These are phyloP conservation scores for Balaenoptera acutorostrata DNA, from an alignment of 2,113 vertebrate species.

Conservation along the genomic window DNA sequence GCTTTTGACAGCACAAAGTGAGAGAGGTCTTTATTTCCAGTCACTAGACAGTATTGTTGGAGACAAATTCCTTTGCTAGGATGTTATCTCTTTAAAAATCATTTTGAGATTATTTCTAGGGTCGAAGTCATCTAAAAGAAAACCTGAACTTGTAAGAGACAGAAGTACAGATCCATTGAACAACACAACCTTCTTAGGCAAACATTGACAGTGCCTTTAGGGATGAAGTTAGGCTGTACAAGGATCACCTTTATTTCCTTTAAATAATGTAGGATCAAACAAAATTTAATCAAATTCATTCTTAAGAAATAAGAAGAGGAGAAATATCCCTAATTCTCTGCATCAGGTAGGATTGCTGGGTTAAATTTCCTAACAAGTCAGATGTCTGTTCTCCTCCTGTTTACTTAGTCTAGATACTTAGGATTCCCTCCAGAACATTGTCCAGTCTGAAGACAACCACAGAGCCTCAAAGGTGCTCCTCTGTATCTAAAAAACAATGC, in stretches of 20 bases:
- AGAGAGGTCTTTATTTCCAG: background rate
- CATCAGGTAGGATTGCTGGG: too few species aligned
- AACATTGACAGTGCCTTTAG: background rate
- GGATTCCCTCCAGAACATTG: background rate
- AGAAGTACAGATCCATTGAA: background rate
- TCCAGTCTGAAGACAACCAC: background rate
- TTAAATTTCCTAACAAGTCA: background rate
- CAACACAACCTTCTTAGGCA: background rate
- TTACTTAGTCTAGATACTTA: background rate
- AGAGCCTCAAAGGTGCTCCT: background rate
- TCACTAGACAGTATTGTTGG: too few species aligned
- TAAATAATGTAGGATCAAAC: background rate
- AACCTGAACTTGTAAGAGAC: background rate
- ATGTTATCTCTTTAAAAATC: background rate
- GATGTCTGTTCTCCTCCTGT: background rate
- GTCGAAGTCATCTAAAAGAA: background rate
- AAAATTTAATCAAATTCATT: background rate
- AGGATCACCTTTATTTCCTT: background rate
- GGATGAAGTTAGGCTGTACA: background rate
- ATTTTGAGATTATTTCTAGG: background rate
- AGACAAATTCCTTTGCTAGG: background rate
- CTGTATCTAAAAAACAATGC: background rate
- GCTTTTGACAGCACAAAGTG: background rate
- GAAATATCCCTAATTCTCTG: too few species aligned
- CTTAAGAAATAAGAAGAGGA: background rate